Conservation (phyloP, 2,888 invertebrate genomes). For the Apamea sordens region DNA sequence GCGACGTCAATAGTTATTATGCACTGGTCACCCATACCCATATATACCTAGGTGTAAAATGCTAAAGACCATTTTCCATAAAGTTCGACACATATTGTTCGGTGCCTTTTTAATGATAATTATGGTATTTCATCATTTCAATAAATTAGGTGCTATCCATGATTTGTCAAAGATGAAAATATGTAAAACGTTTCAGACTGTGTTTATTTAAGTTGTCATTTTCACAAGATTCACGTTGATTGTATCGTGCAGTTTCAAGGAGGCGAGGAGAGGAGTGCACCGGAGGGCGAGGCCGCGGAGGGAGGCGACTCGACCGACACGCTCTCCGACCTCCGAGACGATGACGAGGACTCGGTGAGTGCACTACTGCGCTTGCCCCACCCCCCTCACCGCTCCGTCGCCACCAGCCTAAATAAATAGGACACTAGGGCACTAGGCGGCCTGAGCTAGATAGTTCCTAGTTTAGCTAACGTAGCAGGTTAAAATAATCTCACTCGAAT, state of each 20-base stretch:
- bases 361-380: conserved; percentile 72
- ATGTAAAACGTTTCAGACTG: conserved; percentile 3
- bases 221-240: conserved; percentile 44
- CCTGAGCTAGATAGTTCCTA: conserved; percentile 76
- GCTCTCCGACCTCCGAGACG: conserved; percentile 89
- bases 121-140: neutral
- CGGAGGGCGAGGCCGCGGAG: conserved; percentile 78
- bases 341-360: conserved; percentile 93
- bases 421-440: conserved; percentile 83
- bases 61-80: neutral
- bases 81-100: conserved; percentile 1
- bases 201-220: conserved; percentile 32
- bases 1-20: neutral
- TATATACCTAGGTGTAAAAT: neutral
- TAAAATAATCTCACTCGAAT: conserved; percentile 68
- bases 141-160: neutral
- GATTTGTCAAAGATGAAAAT: conserved; percentile 15
- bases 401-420: conserved; percentile 80
- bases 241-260: conserved; percentile 78
- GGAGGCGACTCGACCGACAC: conserved; percentile 82
- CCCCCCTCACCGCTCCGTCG: conserved; percentile 60
- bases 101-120: neutral
- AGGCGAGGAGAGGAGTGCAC: conserved; percentile 80
- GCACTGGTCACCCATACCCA: neutral
- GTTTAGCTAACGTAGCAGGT: conserved; percentile 70